These are phyloP conservation scores for Nephrotoma flavescens DNA, from an alignment of 2,888 invertebrate genomes.

Conservation along the genomic window DNA sequence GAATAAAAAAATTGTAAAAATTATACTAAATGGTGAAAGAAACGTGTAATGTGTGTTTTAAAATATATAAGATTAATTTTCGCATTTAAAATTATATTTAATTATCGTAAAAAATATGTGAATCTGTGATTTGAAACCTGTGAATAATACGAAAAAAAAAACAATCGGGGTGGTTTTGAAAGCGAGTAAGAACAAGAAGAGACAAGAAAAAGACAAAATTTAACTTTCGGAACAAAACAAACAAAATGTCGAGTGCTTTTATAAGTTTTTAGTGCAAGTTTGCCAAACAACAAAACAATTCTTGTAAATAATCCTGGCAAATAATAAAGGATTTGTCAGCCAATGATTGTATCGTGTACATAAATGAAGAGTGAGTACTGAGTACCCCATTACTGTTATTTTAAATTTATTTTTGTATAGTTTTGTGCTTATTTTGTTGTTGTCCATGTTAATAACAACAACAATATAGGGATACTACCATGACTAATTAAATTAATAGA, in stretches of 20 bases:
- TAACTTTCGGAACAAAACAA: background rate
- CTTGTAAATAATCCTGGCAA: background rate
- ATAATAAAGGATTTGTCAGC: background rate
- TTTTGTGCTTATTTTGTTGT: background rate
- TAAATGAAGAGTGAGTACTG: background rate
- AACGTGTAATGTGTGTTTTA: background rate
- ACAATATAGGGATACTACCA: background rate
- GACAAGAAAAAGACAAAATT: background rate
- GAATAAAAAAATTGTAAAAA: background rate
- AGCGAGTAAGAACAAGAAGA: background rate
- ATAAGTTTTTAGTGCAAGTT: background rate
- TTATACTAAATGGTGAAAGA: background rate
- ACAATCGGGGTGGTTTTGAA: background rate
- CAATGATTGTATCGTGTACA: background rate
- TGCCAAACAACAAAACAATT: background rate
- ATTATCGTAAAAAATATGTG: background rate
- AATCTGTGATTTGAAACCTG: background rate
- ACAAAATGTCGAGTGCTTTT: background rate
- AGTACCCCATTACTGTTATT: background rate
- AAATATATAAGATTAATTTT: background rate
- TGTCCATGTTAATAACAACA: background rate
- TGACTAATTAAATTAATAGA: background rate
- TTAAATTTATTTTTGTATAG: background rate
- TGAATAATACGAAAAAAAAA: background rate
- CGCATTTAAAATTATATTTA: background rate